Percentiles rank a stretch among this genome's conserved stretches.
Conservation (phyloP, 2,113 vertebrate genomes). For the Arenaria interpres region DNA sequence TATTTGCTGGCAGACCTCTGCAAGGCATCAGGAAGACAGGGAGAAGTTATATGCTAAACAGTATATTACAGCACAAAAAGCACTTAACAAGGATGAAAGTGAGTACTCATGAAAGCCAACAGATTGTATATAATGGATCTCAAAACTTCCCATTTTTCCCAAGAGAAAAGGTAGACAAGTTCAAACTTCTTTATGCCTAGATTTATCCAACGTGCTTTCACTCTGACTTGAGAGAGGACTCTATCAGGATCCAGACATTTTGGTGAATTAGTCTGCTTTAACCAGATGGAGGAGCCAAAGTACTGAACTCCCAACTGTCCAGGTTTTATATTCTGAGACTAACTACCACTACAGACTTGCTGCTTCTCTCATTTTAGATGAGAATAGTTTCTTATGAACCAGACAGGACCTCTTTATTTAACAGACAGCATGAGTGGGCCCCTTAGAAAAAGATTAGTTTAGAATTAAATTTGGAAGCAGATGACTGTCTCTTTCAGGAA, state of each 20-base stretch:
- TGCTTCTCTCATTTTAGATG: neutral
- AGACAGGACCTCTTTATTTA: neutral
- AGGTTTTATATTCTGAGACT: neutral
- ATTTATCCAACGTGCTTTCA: neutral
- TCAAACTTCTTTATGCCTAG: neutral
- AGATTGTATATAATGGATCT: neutral
- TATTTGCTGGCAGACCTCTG: conserved; percentile 94
- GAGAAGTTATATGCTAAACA: neutral
- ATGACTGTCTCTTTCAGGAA: neutral
- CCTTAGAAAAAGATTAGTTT: neutral
- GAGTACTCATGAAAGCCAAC: neutral
- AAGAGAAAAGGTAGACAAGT: neutral
- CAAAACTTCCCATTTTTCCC: neutral
- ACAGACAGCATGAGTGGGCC: neutral
- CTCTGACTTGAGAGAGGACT: neutral
- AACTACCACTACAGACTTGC: neutral
- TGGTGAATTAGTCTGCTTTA: neutral
- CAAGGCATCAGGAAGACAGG: neutral
- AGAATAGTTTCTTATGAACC: neutral
- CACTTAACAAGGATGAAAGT: neutral
- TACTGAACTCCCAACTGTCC: neutral
- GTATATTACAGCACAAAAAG: neutral
- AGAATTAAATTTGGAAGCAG: neutral
- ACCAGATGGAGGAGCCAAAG: conserved; percentile 63
- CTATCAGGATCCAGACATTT: neutral